Evolutionary conservation across 2,113 vertebrate species (phyloP).

Genomic region (Eonycteris spelaea): DNA sequence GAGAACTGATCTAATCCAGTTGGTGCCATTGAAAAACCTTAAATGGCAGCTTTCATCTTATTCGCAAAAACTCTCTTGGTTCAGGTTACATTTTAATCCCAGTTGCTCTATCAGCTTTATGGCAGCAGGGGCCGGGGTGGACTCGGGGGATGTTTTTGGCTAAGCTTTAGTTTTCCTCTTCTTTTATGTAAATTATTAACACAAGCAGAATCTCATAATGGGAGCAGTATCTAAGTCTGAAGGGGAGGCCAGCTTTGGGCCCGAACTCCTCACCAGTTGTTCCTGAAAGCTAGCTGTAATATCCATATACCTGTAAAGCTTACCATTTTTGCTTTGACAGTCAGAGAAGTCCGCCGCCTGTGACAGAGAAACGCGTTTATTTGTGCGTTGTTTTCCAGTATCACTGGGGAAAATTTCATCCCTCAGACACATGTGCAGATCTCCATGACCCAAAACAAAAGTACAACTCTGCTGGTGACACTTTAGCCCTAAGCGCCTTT

Average conservation of each 20-base stretch:
- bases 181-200: constrained; percentile 29
- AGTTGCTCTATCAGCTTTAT: constrained; percentile 44
- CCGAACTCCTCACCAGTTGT: neutral
- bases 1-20: constrained; percentile 65
- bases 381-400: neutral
- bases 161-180: constrained; percentile 20
- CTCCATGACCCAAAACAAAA: neutral
- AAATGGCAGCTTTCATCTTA: constrained; percentile 69
- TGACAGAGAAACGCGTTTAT: neutral
- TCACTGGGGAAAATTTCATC: neutral
- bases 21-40: constrained; percentile 66
- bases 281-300: neutral
- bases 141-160: constrained; percentile 31
- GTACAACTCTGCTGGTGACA: neutral
- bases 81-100: constrained; percentile 60
- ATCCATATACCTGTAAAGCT: neutral
- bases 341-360: neutral
- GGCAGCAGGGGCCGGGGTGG: neutral
- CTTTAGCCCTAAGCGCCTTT: neutral
- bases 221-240: neutral
- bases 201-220: neutral
- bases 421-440: neutral
- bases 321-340: neutral
- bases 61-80: constrained; percentile 38
- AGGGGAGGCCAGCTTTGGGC: neutral